phyloP scores from a whole-genome alignment of 2,113 vertebrate genomes.

The Triplophysa siluroides region DNA sequence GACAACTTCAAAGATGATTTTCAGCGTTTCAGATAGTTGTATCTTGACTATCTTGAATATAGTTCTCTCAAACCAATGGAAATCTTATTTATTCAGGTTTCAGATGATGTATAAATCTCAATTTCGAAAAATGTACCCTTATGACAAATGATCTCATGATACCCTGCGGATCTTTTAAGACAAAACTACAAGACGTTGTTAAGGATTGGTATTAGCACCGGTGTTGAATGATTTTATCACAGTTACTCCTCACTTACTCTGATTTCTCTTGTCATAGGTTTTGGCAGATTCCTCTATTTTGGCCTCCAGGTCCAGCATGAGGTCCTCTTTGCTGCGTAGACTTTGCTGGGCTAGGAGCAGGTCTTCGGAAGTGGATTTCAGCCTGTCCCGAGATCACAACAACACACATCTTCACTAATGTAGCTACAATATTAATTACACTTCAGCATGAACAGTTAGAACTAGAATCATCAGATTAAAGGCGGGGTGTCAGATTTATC shows the following conservation, averaged over 20 bases:
- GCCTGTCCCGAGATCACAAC: constrained; percentile 66
- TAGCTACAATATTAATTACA: neutral
- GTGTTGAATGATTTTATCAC: neutral
- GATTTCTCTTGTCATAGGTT: constrained; percentile 85
- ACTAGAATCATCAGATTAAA: neutral
- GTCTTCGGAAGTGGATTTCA: constrained; percentile 88
- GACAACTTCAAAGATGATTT: no score
- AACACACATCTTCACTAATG: neutral
- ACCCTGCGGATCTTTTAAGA: no score
- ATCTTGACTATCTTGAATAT: no score
- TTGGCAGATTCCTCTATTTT: constrained; percentile 88
- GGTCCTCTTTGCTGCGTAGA: constrained; percentile 85
- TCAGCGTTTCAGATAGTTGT: no score
- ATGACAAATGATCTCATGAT: no score
- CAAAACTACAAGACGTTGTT: no score
- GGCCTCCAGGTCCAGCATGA: constrained; percentile 83
- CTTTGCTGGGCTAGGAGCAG: constrained; percentile 86
- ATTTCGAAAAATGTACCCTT: no score
- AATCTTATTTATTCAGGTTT: no score
- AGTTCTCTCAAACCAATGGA: no score
- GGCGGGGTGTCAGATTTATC: no score
- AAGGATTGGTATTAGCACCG: no score
- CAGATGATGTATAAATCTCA: no score
- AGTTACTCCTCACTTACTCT: constrained; percentile 72
- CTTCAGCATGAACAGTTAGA: neutral